Base-by-base conservation (phyloP, 2,888 invertebrate species). In the Philopedon plagiatum region DNA sequence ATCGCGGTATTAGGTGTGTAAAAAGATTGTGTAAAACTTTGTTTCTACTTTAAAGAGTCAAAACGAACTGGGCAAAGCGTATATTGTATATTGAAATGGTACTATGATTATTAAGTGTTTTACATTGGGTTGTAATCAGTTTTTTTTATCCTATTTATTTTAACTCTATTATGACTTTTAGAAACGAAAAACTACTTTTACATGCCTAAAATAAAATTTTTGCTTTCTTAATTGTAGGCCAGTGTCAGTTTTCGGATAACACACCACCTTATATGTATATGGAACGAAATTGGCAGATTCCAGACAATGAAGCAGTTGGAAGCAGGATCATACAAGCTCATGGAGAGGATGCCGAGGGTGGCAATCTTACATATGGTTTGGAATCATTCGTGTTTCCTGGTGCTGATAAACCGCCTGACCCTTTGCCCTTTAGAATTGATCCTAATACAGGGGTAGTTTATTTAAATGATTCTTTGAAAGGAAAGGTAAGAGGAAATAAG, bases 381-480 rank as follows among this genome's bases (percentile, higher is more conserved):
- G 94, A 94, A 82, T 90, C 90, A 0, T 74, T 79, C n/a, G 72
- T 69, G 15, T 76, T 73, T 57, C 78, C 75, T 57, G 80, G 81
- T 15, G 74, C 76, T 5, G 78, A 81, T 44, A 75, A 76, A 9
- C 82, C 81, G 0, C 87, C 86, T 0, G 85, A 86, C 0, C 89
- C 89, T 3, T 87, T 92, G 19, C 95, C 95, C 0, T 96, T 96
- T 83, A 86, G 88, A 49, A 95, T 96, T 73, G 90, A 96, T 84
- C 89, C 90, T 37, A 86, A 86, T 2, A 92, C 92, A 0, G 96
- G 96, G 29, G 90, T 91, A 4, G 93, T 96, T 61, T 92, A 90
- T 79, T 89, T 95, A 57, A 95, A 94, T 80, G 92, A 94, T 81
- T 92, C 94, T 0, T 87, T 96, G 32, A 85, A 85, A 79, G 93